A percentile compares a stretch with the other conserved stretches of the same genome.
These are phyloP conservation scores for Gymnogyps californianus DNA, from an alignment of 2,113 vertebrate genomes.

Conservation along the genomic window DNA sequence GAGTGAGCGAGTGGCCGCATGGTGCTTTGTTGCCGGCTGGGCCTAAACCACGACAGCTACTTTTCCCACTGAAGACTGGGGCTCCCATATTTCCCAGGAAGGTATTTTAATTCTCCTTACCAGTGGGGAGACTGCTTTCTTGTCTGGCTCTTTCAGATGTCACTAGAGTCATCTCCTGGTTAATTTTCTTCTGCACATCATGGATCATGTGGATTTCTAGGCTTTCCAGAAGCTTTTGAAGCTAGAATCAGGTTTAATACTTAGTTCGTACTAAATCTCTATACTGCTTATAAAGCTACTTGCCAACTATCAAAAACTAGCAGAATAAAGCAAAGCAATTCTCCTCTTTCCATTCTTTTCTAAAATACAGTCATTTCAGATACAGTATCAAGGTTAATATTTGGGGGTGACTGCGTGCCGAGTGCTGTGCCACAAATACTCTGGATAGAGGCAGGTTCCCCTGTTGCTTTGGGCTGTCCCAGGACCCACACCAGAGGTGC, in stretches of 20 bases:
- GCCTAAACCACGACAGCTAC: background rate
- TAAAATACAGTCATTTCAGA: background rate
- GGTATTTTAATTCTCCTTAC: slow-evolving; percentile 32
- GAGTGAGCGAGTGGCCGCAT: too few species aligned
- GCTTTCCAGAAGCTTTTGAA: slow-evolving; percentile 79
- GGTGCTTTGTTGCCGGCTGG: too few species aligned
- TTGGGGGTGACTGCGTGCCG: background rate
- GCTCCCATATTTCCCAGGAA: background rate
- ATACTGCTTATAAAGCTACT: background rate
- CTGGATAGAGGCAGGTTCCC: background rate
- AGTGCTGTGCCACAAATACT: background rate
- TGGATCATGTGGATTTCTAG: slow-evolving; percentile 76
- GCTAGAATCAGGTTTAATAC: slow-evolving; percentile 46
- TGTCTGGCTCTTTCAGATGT: slow-evolving; percentile 72
- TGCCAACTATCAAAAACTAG: background rate
- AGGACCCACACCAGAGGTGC: background rate
- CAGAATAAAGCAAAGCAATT: background rate
- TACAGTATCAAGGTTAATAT: background rate
- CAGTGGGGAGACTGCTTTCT: slow-evolving; percentile 63
- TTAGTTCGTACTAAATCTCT: background rate
- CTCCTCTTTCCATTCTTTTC: background rate
- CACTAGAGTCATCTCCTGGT: slow-evolving; percentile 65
- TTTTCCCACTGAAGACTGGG: background rate
- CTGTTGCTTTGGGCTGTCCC: background rate
- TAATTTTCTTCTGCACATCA: slow-evolving; percentile 71